phyloP scores from a whole-genome alignment of 2,888 invertebrate genomes.

The Perizoma affinitatum region DNA sequence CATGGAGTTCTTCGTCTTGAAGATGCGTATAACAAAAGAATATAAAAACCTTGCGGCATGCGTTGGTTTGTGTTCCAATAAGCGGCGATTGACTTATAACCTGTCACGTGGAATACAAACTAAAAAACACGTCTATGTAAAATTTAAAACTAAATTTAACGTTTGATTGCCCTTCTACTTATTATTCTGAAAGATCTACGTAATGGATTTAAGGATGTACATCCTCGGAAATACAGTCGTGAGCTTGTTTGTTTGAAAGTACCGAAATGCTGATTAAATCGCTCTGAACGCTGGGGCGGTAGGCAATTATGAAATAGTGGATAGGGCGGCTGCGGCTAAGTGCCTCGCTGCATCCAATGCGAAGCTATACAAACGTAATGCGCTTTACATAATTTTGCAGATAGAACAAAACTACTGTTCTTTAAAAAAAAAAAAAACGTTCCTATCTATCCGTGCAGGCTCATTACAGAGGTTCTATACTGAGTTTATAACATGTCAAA shows the following conservation, averaged over 20 bases:
- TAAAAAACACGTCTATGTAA: too few species aligned
- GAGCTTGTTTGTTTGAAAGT: not conserved
- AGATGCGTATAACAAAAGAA: too few species aligned
- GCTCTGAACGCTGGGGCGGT: not conserved
- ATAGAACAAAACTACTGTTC: not conserved
- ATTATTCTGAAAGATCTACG: not conserved
- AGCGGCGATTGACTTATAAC: too few species aligned
- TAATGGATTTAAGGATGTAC: too few species aligned
- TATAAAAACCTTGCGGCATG: not conserved
- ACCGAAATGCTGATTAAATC: conserved; percentile 14
- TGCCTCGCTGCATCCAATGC: conserved; percentile 38
- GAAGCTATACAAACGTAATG: conserved; percentile 37
- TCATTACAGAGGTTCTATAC: too few species aligned
- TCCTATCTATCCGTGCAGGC: too few species aligned
- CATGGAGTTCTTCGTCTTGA: too few species aligned
- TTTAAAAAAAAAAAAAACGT: too few species aligned
- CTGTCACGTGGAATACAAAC: too few species aligned
- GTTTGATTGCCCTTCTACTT: not conserved
- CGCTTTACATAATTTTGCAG: conserved; percentile 15
- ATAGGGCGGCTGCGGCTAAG: conserved; percentile 40
- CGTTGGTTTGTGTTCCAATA: not conserved
- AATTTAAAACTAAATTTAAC: too few species aligned
- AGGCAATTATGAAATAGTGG: conserved; percentile 42
- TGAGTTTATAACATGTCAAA: too few species aligned
- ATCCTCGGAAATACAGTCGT: too few species aligned